Percentiles rank a stretch among this genome's conserved stretches.
These are phyloP conservation scores for Chloroclysta siterata DNA, from an alignment of 2,888 invertebrate species.

Conservation along the genomic window DNA sequence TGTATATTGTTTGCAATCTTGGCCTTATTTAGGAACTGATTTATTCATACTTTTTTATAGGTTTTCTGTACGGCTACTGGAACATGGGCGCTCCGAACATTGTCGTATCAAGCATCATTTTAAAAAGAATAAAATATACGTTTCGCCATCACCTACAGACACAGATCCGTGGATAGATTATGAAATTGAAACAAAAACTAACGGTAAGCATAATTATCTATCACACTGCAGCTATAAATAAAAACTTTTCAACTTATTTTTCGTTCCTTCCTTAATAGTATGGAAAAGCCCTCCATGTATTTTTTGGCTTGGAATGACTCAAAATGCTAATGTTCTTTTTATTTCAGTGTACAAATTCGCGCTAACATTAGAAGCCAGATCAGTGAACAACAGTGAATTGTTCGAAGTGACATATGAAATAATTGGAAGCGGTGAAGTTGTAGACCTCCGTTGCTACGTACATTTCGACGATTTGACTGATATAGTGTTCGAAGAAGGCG, in stretches of 20 bases:
- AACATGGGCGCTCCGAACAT: constrained; percentile 12
- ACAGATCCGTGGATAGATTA: neutral
- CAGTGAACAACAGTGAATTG: constrained; percentile 1
- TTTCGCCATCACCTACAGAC: constrained; percentile 30
- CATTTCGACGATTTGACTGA: constrained; percentile 36
- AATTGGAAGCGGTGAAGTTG: constrained; percentile 10
- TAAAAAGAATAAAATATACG: constrained; percentile 15
- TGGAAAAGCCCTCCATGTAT: too few relatives aligned
- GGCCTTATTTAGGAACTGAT: neutral
- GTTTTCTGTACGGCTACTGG: constrained; percentile 30
- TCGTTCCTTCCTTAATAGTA: too few relatives aligned
- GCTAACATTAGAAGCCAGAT: constrained; percentile 35
- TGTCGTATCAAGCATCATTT: constrained; percentile 41
- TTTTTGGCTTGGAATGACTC: too few relatives aligned
- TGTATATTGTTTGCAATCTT: neutral
- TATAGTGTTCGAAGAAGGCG: constrained; percentile 45
- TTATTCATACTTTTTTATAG: constrained; percentile 1
- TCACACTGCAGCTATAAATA: too few relatives aligned
- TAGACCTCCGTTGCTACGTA: constrained; percentile 17
- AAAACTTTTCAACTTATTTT: too few relatives aligned
- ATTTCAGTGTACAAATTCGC: constrained; percentile 31
- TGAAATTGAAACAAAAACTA: neutral
- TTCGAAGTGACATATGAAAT: constrained; percentile 37
- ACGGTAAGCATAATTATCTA: neutral
- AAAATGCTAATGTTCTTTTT: too few relatives aligned